phyloP scores from a whole-genome alignment of 2,797 vertebrate genomes.

The Staurois parvus region DNA sequence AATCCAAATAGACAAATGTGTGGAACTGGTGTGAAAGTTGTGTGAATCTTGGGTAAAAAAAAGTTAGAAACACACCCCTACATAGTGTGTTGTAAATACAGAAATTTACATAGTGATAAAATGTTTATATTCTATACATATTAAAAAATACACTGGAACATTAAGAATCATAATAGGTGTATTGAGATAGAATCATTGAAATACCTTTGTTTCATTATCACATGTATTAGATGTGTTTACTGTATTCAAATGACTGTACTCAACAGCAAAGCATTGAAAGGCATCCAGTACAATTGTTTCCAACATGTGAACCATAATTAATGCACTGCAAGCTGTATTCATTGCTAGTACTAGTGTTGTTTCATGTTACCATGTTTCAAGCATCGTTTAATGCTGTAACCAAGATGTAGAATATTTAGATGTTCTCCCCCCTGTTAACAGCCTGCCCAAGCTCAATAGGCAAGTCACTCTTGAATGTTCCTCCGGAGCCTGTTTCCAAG shows the following conservation, averaged over 20 bases:
- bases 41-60: too few species aligned
- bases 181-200: background rate
- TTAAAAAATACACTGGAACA: too few species aligned
- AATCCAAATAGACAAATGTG: too few species aligned
- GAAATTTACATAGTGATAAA: too few species aligned
- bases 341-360: slow-evolving; percentile 20
- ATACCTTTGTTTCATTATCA: slow-evolving; percentile 1
- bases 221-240: background rate
- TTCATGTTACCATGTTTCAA: slow-evolving; percentile 35
- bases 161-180: background rate
- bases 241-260: slow-evolving; percentile 31
- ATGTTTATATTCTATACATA: too few species aligned
- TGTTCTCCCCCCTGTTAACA: slow-evolving; percentile 25
- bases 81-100: too few species aligned
- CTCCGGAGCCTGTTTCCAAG: slow-evolving; percentile 58
- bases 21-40: too few species aligned
- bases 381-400: slow-evolving; percentile 40
- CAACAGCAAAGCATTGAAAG: background rate
- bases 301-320: slow-evolving; percentile 3
- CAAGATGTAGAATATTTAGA: slow-evolving; percentile 56
- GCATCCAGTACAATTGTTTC: slow-evolving; percentile 33
- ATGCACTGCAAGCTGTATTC: slow-evolving; percentile 12
- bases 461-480: slow-evolving; percentile 56
- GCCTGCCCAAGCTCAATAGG: slow-evolving; percentile 55
- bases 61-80: too few species aligned